Conservation (phyloP, 2,888 invertebrate genomes). For the Lissonota sp. region DNA sequence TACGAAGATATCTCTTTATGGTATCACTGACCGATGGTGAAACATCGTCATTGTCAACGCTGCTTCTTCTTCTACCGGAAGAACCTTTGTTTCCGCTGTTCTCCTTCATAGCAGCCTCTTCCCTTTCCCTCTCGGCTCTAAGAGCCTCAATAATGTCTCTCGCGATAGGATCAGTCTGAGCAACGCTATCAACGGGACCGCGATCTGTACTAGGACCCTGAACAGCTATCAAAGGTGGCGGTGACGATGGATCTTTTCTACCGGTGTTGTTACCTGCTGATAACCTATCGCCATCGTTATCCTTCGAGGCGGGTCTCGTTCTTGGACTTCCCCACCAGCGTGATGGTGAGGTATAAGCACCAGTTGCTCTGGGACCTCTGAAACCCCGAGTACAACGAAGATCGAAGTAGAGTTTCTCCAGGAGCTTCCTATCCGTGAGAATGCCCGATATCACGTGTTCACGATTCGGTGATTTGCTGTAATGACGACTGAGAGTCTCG, state of each 20-base stretch:
- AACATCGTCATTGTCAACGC: constrained; percentile 93
- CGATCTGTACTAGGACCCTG: constrained; percentile 86
- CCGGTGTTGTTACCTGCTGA: constrained; percentile 23
- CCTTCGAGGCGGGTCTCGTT: constrained; percentile 66
- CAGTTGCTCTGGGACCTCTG: constrained; percentile 82
- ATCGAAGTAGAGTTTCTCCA: constrained; percentile 91
- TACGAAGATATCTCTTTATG: constrained; percentile 92
- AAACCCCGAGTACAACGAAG: constrained; percentile 88
- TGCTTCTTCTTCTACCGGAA: constrained; percentile 88
- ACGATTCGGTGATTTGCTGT: constrained; percentile 87
- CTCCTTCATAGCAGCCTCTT: constrained; percentile 79
- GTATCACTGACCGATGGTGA: constrained; percentile 95
- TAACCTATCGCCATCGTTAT: constrained; percentile 69
- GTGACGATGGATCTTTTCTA: constrained; percentile 82
- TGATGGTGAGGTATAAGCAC: constrained; percentile 80
- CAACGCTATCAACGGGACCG: constrained; percentile 85
- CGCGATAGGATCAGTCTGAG: constrained; percentile 87
- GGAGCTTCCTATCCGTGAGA: constrained; percentile 89
- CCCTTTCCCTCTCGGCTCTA: constrained; percentile 85
- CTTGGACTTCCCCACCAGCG: constrained; percentile 75
- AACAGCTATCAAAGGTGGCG: constrained; percentile 89
- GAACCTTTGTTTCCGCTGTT: constrained; percentile 76
- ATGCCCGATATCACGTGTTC: constrained; percentile 90
- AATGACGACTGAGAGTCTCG: constrained; percentile 89
- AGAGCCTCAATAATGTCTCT: constrained; percentile 85